Base-by-base conservation (phyloP, 2,797 vertebrate species). In the Glossophaga mutica region DNA sequence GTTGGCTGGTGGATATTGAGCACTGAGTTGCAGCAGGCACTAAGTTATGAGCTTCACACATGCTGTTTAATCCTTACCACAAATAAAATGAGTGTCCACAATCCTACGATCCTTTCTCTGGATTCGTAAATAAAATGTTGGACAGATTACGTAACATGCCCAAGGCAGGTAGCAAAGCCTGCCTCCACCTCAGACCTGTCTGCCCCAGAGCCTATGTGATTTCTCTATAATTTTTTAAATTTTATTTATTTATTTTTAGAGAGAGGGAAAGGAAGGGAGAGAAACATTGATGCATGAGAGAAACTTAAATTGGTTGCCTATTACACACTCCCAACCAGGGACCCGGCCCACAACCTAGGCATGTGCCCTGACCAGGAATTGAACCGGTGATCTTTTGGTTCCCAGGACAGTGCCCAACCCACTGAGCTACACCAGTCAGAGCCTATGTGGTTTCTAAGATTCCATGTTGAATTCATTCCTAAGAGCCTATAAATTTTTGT, bases 121-220 rank as follows among this genome's bases (percentile, higher is more conserved):
- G 48, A 52, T 3, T 10, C n/a, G 14, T 87, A 84, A 83, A 82
- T 32, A 26, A 88, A 83, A 29, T 32, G 19, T 59, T 22, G 16
- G 16, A 10, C 22, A 87, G 62, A n/a, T 84, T 81, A 50, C 55
- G 11, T 74, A 22, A 88, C 46, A 91, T 71, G 37, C 86, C 42
- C 88, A 85, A 73, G 62, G 22, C 65, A 90, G 57, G 8, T 83
- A 39, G 34, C 55, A 74, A 67, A 70, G 48, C 46, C 70, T 48
- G 15, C 34, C 81, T 84, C 19, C n/a, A 32, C n/a, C 52, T 73
- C 48, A 32, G 37, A 70, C 42, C 86, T 44, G 19, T 22, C 55
- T 79, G 22, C 55, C 37, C 16, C 37, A 37, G 70, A 70, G 78
- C 9, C 92, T 76, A 0, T 59, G 19, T 93, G 59, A n/a, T 70